Base-by-base conservation (phyloP, 2,888 invertebrate genomes). In the Formica aserva region DNA sequence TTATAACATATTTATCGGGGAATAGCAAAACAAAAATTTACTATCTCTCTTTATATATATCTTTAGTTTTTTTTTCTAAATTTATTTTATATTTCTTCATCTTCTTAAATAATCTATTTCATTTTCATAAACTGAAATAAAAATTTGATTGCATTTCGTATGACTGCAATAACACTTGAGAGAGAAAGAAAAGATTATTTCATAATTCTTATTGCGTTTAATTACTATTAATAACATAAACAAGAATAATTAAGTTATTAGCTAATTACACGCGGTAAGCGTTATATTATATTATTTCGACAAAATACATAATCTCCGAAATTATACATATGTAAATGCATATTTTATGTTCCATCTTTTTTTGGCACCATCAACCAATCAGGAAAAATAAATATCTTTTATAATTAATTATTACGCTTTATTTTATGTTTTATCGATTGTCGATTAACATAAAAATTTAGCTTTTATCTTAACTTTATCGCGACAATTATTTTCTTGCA, bases 201-300 rank as follows among this genome's bases (percentile, higher is more conserved):
- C 48, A 38, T 52, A 65, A 76, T 65, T 63, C 4, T 65, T 11
- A 65, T 76, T 76, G 38, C 26, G 22, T 76, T 35, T 13, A 32
- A 8, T 26, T 48, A 22, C n/a, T 63, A 22, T 48, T 22, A 48
- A 22, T 75, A 63, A 65, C 8, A 11, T 76, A 76, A 76, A 26
- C 6, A 2, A 52, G 22, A 65, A 8, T 8, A 76, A 35, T 35
- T 1, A 22, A 65, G 0, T 2, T 9, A 52, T 11, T 11, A 35
- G 6, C 2, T 32, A 76, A 76, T 76, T 48, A 18, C 22, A 15
- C 15, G 15, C 32, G 5, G 6, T 13, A 41, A 41, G 15, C 5
- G 22, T 45, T 62, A 63, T 48, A 65, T 65, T 35, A 35, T 65
- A 65, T 65, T 35, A 35, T 65, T 65, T 52, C 3, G 6, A 35